These are phyloP conservation scores for Cyclopterus lumpus DNA, from an alignment of 2,797 vertebrate genomes.

Conservation along the genomic window DNA sequence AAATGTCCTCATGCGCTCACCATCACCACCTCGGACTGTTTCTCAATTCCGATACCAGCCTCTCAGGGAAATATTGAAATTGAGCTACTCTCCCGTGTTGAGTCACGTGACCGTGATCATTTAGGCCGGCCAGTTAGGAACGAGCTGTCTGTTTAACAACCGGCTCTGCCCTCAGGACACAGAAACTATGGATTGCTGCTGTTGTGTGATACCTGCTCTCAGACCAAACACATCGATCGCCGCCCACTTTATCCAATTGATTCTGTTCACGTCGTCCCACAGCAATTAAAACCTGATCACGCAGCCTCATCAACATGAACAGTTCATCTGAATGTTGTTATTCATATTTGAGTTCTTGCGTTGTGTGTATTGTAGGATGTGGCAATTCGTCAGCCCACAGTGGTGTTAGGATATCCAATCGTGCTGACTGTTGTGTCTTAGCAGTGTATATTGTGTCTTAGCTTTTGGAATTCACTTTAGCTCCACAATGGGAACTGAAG, in stretches of 20 bases:
- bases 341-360: neutral
- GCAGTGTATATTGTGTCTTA: slow-evolving; percentile 30
- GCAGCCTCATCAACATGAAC: slow-evolving; percentile 1
- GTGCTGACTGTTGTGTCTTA: slow-evolving; percentile 56
- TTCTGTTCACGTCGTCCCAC: slow-evolving; percentile 31
- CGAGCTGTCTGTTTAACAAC: slow-evolving; percentile 42
- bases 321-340: neutral
- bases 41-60: slow-evolving; percentile 7
- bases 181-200: slow-evolving; percentile 52
- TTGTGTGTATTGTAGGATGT: neutral
- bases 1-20: neutral
- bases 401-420: slow-evolving; percentile 49
- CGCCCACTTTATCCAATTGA: slow-evolving; percentile 43
- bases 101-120: slow-evolving; percentile 39
- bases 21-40: neutral
- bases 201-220: slow-evolving; percentile 46
- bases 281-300: slow-evolving; percentile 39
- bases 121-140: slow-evolving; percentile 16
- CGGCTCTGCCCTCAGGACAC: slow-evolving; percentile 32
- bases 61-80: slow-evolving; percentile 24
- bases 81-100: neutral
- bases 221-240: slow-evolving; percentile 58
- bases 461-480: slow-evolving; percentile 65
- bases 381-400: slow-evolving; percentile 3
- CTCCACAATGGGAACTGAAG: slow-evolving; percentile 46